Conservation (phyloP, 1,140 invertebrate genomes). For the Periplaneta americana region DNA sequence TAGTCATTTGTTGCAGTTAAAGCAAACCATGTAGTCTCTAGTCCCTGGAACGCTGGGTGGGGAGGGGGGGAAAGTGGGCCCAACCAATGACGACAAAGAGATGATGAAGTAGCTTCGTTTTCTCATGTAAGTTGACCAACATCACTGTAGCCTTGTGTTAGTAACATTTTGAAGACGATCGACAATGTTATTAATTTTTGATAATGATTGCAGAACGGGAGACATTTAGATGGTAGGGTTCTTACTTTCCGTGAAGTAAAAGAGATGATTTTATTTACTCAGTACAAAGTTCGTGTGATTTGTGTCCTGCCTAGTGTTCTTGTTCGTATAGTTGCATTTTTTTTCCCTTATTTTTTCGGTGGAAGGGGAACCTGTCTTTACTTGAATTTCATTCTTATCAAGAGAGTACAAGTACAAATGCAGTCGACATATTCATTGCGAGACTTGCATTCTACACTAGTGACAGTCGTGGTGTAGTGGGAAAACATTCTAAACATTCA, state of each 20-base stretch:
- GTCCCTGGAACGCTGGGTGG: neutral
- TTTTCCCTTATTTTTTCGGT: neutral
- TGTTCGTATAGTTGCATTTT: neutral
- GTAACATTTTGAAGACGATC: neutral
- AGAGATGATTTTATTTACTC: neutral
- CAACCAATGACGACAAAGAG: neutral
- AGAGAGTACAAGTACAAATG: constrained; percentile 2
- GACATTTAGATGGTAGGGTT: neutral
- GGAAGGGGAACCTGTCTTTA: neutral
- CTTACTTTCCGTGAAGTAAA: neutral
- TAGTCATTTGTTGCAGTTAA: constrained; percentile 18
- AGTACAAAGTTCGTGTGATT: neutral
- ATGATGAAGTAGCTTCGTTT: neutral
- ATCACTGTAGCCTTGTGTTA: neutral
- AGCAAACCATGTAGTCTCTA: neutral
- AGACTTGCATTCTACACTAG: neutral
- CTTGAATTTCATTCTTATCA: neutral
- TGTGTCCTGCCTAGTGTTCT: neutral
- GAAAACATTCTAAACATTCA: constrained; percentile 6
- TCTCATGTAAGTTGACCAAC: constrained; percentile 1
- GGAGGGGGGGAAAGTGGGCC: neutral
- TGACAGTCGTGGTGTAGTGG: neutral
- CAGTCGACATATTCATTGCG: neutral
- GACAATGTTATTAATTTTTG: neutral
- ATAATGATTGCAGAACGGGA: neutral